phyloP scores from a whole-genome alignment of 1,140 invertebrate species.

The Archivesica marissinica region DNA sequence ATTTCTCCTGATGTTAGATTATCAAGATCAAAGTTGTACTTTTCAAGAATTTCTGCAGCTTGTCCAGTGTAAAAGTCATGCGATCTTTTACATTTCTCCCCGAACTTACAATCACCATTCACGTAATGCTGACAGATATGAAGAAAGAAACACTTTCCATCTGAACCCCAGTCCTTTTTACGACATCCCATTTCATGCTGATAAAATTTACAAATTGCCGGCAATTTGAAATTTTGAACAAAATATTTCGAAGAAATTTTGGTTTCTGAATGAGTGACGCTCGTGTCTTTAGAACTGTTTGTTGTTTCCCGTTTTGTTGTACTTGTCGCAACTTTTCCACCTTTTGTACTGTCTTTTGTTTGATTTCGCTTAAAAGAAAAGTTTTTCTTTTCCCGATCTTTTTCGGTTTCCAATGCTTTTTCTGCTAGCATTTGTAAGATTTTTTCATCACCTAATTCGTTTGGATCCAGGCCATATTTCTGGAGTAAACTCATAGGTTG shows the following conservation, averaged over 20 bases:
- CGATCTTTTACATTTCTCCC: conserved; percentile 49
- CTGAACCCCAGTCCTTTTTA: conserved; percentile 57
- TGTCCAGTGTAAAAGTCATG: conserved; percentile 54
- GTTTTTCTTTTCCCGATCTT: neutral
- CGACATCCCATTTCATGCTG: conserved; percentile 50
- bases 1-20: conserved; percentile 3
- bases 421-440: conserved; percentile 26
- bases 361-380: too few relatives aligned
- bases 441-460: conserved; percentile 47
- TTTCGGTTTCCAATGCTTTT: neutral
- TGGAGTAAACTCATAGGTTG: conserved; percentile 39
- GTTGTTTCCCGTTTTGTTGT: neutral
- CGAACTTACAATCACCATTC: conserved; percentile 51
- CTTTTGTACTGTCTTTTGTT: neutral
- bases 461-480: conserved; percentile 51
- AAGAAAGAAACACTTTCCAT: conserved; percentile 47
- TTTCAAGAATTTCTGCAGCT: conserved; percentile 34
- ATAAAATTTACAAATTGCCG: conserved; percentile 56
- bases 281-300: neutral
- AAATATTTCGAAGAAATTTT: neutral
- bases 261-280: neutral
- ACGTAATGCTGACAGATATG: conserved; percentile 60
- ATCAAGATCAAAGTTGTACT: conserved; percentile 48
- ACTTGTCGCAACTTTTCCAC: neutral
- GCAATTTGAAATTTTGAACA: conserved; percentile 34